Base-by-base conservation (phyloP, 30 jellyfish, hydroid and myxozoan genomes). In the Catostylus mosaicus region DNA sequence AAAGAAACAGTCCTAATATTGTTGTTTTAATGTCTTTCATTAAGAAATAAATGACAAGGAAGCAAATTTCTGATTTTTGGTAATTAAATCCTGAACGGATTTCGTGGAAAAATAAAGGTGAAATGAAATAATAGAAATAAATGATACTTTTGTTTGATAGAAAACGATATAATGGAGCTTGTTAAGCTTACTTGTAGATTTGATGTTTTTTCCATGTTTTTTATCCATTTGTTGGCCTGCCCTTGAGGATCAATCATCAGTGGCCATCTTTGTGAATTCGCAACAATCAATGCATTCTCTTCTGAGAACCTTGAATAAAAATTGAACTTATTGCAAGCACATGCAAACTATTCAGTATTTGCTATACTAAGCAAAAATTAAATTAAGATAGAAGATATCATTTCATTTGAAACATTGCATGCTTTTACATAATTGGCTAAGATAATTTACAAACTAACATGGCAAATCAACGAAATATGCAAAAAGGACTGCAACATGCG, bases 171-270 rank as follows among this genome's bases (percentile, higher is more conserved):
- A 46, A 46, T 22, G 4, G 24, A 63, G 4, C 24, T 20, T 16
- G 46, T 5, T 12, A 38, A 35, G 24, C 67, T 26, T 40, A 83
- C 93, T 64, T 83, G 93, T 20, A 83, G 51, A 59, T 73, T 73
- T 14, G 78, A 47, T 31, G 83, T 14, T 50, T 84, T 84, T 70
- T 84, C 94, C 88, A 84, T 60, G 32, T 84, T 84, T 50, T 84
- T 84, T 29, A 84, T 73, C 94, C 94, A 84, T 51, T 84, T 82
- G 43, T 82, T 82, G 16, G 92, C 92, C 65, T 82, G 92, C 38
- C 92, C 92, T 56, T 80, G 91, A 7, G 93, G 93, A 71, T 83
- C 93, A 22, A 83, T 83, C 87, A 83, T 70, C 31, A 83, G 82
- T 1, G 93, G 93, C 86, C 93, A 83, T 38, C 93, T 45, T 30